Conservation (phyloP, 2,113 vertebrate species). For the Pseudopodoces humilis region DNA sequence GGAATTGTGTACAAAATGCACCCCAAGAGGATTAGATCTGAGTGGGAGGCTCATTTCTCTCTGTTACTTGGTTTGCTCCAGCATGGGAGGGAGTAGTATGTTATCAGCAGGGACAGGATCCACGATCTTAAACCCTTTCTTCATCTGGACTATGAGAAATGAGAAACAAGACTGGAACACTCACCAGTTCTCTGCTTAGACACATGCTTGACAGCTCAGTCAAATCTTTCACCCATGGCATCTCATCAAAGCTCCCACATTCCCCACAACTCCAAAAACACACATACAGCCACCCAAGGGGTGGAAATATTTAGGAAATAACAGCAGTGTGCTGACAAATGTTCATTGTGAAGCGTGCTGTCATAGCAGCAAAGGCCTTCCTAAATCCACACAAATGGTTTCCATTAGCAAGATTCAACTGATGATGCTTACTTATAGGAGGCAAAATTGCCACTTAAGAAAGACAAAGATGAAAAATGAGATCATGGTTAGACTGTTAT, state of each 20-base stretch:
- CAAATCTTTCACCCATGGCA: neutral
- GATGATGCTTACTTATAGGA: neutral
- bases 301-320: neutral
- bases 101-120: neutral
- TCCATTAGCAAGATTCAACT: neutral
- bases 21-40: neutral
- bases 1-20: neutral
- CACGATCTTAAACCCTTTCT: neutral
- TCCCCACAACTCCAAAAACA: neutral
- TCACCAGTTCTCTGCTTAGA: neutral
- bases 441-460: neutral
- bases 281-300: neutral
- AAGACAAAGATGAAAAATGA: neutral
- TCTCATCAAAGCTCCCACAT: neutral
- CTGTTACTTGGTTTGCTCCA: neutral
- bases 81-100: neutral
- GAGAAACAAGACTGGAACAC: neutral
- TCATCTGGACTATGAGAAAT: neutral
- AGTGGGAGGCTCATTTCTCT: neutral
- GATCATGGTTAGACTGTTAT: neutral
- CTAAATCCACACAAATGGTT: neutral
- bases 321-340: neutral
- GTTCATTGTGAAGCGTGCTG: neutral
- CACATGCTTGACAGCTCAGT: neutral
- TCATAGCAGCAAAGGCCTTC: neutral